A percentile compares a stretch with the other conserved stretches of the same genome.
Conservation (phyloP, 2,797 vertebrate species). For the Sebastes minor region DNA sequence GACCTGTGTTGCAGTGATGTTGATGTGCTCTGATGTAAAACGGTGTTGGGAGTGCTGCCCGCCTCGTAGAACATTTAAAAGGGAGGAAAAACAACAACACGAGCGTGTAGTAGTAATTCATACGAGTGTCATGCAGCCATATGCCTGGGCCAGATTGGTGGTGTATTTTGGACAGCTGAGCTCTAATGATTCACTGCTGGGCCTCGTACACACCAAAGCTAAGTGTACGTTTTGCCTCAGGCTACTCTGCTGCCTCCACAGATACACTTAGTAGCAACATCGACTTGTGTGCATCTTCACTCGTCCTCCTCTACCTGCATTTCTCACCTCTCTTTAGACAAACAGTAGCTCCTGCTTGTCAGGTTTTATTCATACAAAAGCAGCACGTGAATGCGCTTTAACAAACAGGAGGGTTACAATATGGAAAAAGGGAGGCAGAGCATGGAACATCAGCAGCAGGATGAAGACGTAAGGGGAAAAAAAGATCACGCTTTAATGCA, state of each 20-base stretch:
- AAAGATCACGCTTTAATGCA: slow-evolving; percentile 50
- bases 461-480: slow-evolving; percentile 50
- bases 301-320: slow-evolving; percentile 31
- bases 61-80: slow-evolving; percentile 42
- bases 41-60: slow-evolving; percentile 12
- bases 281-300: slow-evolving; percentile 17
- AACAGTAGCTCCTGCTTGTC: background rate
- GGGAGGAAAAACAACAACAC: slow-evolving; percentile 58
- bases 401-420: slow-evolving; percentile 4
- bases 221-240: slow-evolving; percentile 69
- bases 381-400: background rate
- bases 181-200: slow-evolving; percentile 77
- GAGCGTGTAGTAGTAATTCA: slow-evolving; percentile 63
- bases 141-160: slow-evolving; percentile 73
- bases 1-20: slow-evolving; percentile 8
- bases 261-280: slow-evolving; percentile 52
- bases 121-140: slow-evolving; percentile 67
- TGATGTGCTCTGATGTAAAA: slow-evolving; percentile 32
- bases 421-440: slow-evolving; percentile 50
- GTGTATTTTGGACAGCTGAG: slow-evolving; percentile 75
- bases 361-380: background rate
- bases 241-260: slow-evolving; percentile 62
- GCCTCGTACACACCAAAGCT: slow-evolving; percentile 62
- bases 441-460: slow-evolving; percentile 34
- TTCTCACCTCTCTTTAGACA: background rate